Conservation (phyloP, 1,140 invertebrate genomes). For the Procambarus clarkii region DNA sequence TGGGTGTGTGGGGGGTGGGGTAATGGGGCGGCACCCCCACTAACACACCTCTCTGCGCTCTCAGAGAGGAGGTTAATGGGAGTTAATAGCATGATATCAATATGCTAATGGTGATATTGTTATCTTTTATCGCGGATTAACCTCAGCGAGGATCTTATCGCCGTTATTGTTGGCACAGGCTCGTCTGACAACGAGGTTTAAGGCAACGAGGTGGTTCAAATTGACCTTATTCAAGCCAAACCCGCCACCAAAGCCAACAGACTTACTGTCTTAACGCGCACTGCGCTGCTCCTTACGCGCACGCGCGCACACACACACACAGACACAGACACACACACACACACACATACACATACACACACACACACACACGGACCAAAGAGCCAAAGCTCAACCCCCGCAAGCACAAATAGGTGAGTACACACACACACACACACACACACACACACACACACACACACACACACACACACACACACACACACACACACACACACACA, state of each 20-base stretch:
- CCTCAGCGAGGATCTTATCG: conserved; percentile 5
- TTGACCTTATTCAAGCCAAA: conserved; percentile 3
- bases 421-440: no score
- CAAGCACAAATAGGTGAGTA: no score
- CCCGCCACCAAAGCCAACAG: no score
- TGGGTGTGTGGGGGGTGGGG: no score
- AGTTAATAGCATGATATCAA: conserved; percentile 8
- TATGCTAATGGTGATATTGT: conserved; percentile 18
- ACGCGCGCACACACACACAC: background rate
- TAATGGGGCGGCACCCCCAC: background rate
- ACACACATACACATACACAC: conserved; percentile 5
- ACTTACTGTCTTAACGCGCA: no score
- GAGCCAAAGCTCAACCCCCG: no score
- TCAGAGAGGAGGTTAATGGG: no score
- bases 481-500: no score
- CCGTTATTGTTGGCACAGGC: conserved; percentile 2
- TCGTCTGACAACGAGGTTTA: background rate
- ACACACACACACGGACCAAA: background rate
- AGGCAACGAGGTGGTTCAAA: background rate
- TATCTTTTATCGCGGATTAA: conserved; percentile 15
- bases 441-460: no score
- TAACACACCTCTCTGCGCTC: background rate
- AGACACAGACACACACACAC: background rate
- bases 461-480: no score
- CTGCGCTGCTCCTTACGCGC: background rate